Base-by-base conservation (phyloP, 1,140 invertebrate genomes). In the Pseudomyrmex cubaensis region DNA sequence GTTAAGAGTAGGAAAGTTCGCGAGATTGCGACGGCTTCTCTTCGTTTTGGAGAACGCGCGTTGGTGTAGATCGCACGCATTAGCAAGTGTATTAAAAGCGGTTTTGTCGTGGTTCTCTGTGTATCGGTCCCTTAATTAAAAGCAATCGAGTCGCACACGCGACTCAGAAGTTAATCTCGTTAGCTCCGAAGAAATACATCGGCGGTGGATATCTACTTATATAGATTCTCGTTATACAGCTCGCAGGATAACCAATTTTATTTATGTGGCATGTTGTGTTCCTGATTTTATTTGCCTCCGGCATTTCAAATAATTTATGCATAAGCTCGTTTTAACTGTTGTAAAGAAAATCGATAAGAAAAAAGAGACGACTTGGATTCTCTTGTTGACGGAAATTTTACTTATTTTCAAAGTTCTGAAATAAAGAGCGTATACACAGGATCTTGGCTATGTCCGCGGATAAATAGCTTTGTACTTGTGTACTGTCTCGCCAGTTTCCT, bases 381-480 rank as follows among this genome's bases (percentile, higher is more conserved):
- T 35, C 3, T 70, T 70, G 44, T 78, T 57, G 44, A 69, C 44
- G 15, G 22, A 61, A 44, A 70, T 70, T 69, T 70, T 22, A 2
- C 17, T 70, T 70, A 50, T 22, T 80, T 8, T 48, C 56, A 48
- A 80, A 80, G 7, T 72, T 72, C 0, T 59, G 15, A 80, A 78
- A 59, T 70, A 80, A 70, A 35, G 44, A 9, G 35, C 35, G 35
- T 35, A 35, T n/a, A 22, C 20, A 25, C 35, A 59, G 54, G 4
- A 48, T 22, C 35, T 50, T 25, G 54, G 8, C 12, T 52, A 61
- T 13, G 20, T 72, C 46, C n/a, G 17, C 66, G 56, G 64, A 80
- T 80, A 80, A 80, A 70, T 70, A 78, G 52, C 64, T 70, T 35
- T 78, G 35, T 57, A 70, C 15, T 70, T 72, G 44, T 59, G 54